These are phyloP conservation scores for Capitella teleta DNA, from an alignment of 1,140 invertebrate genomes.

Conservation along the genomic window DNA sequence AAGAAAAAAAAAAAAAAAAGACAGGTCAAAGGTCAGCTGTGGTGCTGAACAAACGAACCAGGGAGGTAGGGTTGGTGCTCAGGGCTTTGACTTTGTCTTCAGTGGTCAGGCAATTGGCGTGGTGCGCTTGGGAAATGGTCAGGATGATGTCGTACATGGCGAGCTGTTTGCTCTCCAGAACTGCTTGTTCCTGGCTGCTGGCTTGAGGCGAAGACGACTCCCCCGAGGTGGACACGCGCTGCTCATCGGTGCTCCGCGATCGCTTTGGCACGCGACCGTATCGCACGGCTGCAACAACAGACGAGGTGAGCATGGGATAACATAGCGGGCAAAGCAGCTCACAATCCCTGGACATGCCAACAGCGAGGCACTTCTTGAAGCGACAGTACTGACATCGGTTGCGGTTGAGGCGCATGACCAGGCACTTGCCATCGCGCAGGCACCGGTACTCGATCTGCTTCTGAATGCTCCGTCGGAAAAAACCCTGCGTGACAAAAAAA, in stretches of 20 bases:
- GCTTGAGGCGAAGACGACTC: slow-evolving; percentile 15
- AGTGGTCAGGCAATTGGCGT: slow-evolving; percentile 76
- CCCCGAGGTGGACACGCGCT: slow-evolving; percentile 30
- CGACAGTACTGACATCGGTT: slow-evolving; percentile 97
- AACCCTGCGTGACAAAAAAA: slow-evolving; percentile 47
- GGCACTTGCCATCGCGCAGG: slow-evolving; percentile 88
- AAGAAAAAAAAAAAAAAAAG: not conserved
- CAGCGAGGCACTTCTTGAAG: slow-evolving; percentile 94
- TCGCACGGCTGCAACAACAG: slow-evolving; percentile 64
- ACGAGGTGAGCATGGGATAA: not conserved
- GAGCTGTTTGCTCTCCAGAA: slow-evolving; percentile 43
- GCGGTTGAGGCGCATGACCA: slow-evolving; percentile 87
- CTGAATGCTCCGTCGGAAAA: slow-evolving; percentile 74
- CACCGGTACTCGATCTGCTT: slow-evolving; percentile 98
- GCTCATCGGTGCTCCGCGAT: slow-evolving; percentile 63
- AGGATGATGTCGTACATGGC: slow-evolving; percentile 76
- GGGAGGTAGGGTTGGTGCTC: slow-evolving; percentile 46
- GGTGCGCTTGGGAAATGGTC: slow-evolving; percentile 78
- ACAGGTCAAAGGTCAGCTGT: no score
- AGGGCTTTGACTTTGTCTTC: slow-evolving; percentile 67
- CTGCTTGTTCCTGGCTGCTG: slow-evolving; percentile 20
- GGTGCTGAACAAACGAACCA: no score
- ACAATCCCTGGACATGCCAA: slow-evolving; percentile 93
- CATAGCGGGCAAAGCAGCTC: slow-evolving; percentile 17
- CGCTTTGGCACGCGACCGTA: slow-evolving; percentile 92